These are phyloP conservation scores for Labeo catla DNA, from an alignment of 2,113 vertebrate species.

Conservation along the genomic window DNA sequence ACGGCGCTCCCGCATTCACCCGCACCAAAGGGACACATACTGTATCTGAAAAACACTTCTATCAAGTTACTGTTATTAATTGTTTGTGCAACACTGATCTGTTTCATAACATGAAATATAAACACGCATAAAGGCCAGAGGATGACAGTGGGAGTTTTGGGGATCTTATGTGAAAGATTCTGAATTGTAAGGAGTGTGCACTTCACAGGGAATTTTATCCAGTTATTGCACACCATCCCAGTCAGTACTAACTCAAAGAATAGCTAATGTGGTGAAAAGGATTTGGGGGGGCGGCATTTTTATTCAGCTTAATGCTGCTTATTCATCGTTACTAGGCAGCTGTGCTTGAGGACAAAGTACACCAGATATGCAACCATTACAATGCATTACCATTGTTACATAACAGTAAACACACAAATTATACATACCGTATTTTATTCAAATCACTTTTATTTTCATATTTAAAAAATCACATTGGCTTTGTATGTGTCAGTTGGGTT, in stretches of 20 bases:
- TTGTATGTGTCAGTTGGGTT: no score
- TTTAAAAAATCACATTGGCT: neutral
- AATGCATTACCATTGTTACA: neutral
- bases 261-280: neutral
- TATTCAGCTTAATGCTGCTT: slow-evolving; percentile 1
- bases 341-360: neutral
- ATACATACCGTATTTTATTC: neutral
- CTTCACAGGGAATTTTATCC: neutral
- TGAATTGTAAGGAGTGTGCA: neutral
- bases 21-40: neutral
- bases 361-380: neutral
- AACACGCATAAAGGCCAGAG: neutral
- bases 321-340: slow-evolving; percentile 1
- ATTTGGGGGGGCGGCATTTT: neutral
- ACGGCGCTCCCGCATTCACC: neutral
- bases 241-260: neutral
- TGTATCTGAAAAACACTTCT: slow-evolving; percentile 25
- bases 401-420: neutral
- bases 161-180: neutral
- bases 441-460: neutral
- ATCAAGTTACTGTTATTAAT: slow-evolving; percentile 15
- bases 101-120: neutral
- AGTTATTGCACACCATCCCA: neutral
- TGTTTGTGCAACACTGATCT: neutral
- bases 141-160: neutral